Conservation (phyloP, 1,140 invertebrate genomes). For the Vanessa atalanta region DNA sequence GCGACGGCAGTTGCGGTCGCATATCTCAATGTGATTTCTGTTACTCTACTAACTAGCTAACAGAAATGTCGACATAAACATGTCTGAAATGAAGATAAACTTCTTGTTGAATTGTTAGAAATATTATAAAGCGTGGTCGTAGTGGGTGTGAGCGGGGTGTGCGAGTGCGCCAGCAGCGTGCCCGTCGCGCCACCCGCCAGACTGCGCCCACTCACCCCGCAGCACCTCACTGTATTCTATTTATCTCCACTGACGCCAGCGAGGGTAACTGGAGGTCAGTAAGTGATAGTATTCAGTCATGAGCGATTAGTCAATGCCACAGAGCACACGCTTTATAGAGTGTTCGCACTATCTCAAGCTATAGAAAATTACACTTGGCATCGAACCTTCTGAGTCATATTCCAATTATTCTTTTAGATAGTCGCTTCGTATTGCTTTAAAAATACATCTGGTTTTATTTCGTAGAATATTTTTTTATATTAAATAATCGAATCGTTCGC, state of each 20-base stretch:
- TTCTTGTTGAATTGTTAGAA: slow-evolving; percentile 59
- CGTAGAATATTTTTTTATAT: neutral
- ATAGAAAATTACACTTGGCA: slow-evolving; percentile 36
- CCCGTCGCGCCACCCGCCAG: slow-evolving; percentile 39
- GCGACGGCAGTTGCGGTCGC: slow-evolving; percentile 39
- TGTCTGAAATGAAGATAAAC: slow-evolving; percentile 63
- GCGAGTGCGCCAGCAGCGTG: slow-evolving; percentile 1
- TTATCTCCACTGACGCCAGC: slow-evolving; percentile 56
- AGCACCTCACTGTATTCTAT: slow-evolving; percentile 38
- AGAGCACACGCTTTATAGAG: slow-evolving; percentile 40
- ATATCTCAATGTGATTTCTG: slow-evolving; percentile 57
- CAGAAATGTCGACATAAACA: slow-evolving; percentile 59
- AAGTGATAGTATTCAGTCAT: slow-evolving; percentile 57
- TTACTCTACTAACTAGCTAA: slow-evolving; percentile 55
- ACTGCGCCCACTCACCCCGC: slow-evolving; percentile 48
- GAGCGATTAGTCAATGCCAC: slow-evolving; percentile 52
- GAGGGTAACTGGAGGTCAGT: slow-evolving; percentile 60
- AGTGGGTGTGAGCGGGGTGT: slow-evolving; percentile 37
- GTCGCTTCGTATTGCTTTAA: slow-evolving; percentile 5
- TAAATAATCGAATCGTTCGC: neutral
- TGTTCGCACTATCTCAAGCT: slow-evolving; percentile 22
- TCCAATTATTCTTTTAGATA: slow-evolving; percentile 30
- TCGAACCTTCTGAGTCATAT: slow-evolving; percentile 25
- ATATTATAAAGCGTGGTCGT: slow-evolving; percentile 53
- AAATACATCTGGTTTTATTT: neutral